phyloP scores from a whole-genome alignment of 1,140 invertebrate genomes.

The Drosophila serrata region DNA sequence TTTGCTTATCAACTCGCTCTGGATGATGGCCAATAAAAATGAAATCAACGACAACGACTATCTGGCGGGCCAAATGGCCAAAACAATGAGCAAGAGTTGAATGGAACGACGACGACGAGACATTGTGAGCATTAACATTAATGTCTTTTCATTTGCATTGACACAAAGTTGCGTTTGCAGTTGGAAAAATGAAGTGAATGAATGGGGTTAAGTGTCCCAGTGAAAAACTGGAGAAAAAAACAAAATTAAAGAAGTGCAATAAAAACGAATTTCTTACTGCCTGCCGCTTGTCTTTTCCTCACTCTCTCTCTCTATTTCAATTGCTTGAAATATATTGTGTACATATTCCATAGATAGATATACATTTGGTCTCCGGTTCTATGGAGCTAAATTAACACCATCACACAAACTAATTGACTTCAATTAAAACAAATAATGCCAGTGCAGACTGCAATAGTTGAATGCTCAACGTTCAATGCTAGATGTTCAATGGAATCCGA shows the following conservation, averaged over 20 bases:
- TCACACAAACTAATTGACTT: conserved; percentile 83
- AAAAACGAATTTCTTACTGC: conserved; percentile 28
- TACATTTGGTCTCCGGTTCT: not conserved
- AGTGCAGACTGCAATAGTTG: conserved; percentile 52
- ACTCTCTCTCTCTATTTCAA: conserved; percentile 28
- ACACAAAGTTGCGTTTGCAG: conserved; percentile 41
- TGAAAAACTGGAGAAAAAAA: conserved; percentile 6
- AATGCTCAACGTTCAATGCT: conserved; percentile 43
- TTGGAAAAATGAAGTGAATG: not conserved
- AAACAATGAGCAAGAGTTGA: conserved; percentile 24
- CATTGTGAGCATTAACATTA: conserved; percentile 49
- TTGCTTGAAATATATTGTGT: conserved; percentile 33
- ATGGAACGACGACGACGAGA: conserved; percentile 3
- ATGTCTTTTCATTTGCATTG: conserved; percentile 50
- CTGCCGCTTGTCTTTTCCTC: not conserved
- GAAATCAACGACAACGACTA: conserved; percentile 22
- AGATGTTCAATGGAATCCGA: conserved; percentile 32
- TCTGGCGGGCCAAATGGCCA: conserved; percentile 42
- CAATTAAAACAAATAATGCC: conserved; percentile 80
- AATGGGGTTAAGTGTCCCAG: conserved; percentile 55
- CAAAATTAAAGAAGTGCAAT: conserved; percentile 18
- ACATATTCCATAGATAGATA: conserved; percentile 5
- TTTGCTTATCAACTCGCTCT: conserved; percentile 36
- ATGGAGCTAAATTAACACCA: conserved; percentile 76
- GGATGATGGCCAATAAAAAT: conserved; percentile 47